Evolutionary conservation across 2,797 vertebrate species (phyloP), one percentile per base, ranked within the genome.

Genomic region (Tenualosa thibaudeaui): DNA sequence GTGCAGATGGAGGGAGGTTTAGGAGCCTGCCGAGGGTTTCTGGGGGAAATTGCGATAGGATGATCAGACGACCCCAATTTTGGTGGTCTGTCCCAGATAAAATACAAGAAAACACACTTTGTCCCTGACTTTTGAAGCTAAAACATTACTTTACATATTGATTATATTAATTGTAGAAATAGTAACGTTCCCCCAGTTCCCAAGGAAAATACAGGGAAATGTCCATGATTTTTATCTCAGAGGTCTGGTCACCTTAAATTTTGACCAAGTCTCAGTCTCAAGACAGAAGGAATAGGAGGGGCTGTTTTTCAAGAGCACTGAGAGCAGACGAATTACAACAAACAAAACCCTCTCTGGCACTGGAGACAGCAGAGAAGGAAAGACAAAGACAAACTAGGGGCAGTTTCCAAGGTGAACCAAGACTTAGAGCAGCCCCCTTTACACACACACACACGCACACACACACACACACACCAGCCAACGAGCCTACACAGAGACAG

Each of bases 1-100:
- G 92, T 90, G 91, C 91, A 90, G 81, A 83, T 91, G 85, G 84
- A 87, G 87, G 90, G 91, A 94, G 94, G 95, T 96, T 96, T 93
- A 94, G 92, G 89, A 91, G 91, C 92, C 94, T 95, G 94, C 95
- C 95, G 94, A 91, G 95, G 94, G 94, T 95, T 95, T 92, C 40
- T 78, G 94, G 92, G 92, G 93, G 94, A 94, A 95, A 93, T 95
- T 95, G 91, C 93, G 87, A 90, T 31, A 31, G 31, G 1, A 31
- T 0, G 31, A 31, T 31, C 31, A 31, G 31, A 31, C 31, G 31
- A 31, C 31, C 31, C 31, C 31, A 1, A 31, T 31, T 31, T 31
- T 31, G 31, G 31, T 31, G 31, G 31, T 31, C 31, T 31, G 31
- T 31, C 31, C 31, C 31, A 31, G 31, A 31, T 31, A 31, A 31